These are phyloP conservation scores for Neuroscelio doddi DNA, from an alignment of 2,888 invertebrate species.

Conservation along the genomic window DNA sequence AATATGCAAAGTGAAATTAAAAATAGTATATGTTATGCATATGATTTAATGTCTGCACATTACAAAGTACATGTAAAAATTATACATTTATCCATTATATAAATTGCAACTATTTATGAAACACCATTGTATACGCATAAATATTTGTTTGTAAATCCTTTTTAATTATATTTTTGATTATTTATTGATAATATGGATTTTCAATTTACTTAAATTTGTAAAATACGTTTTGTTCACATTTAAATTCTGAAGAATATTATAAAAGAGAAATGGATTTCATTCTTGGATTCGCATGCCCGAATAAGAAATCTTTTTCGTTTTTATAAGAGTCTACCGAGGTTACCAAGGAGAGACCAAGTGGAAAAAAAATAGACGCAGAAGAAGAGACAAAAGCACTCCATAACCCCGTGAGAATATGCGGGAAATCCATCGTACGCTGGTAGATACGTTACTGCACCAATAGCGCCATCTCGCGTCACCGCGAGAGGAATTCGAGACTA, in stretches of 20 bases:
- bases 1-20: too few species aligned
- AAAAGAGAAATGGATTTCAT: slow-evolving; percentile 8
- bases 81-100: too few species aligned
- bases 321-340: slow-evolving; percentile 17
- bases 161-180: too few species aligned
- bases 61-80: too few species aligned
- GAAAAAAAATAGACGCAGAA: slow-evolving; percentile 42
- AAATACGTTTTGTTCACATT: too few species aligned
- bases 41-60: too few species aligned
- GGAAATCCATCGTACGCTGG: slow-evolving; percentile 52
- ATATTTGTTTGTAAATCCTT: too few species aligned
- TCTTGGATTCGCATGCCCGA: slow-evolving; percentile 21
- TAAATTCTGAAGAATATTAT: background rate
- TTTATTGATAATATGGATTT: too few species aligned
- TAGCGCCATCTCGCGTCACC: slow-evolving; percentile 59
- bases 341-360: slow-evolving; percentile 20
- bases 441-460: slow-evolving; percentile 62
- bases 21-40: too few species aligned
- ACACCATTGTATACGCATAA: too few species aligned
- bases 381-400: slow-evolving; percentile 48
- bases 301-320: slow-evolving; percentile 35
- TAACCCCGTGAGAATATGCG: slow-evolving; percentile 44
- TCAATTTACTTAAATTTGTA: too few species aligned
- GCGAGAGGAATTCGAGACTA: slow-evolving; percentile 61
- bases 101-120: too few species aligned